These are phyloP conservation scores for Prionchulus punctatus DNA, from an alignment of 2,888 invertebrate species.

Conservation along the genomic window DNA sequence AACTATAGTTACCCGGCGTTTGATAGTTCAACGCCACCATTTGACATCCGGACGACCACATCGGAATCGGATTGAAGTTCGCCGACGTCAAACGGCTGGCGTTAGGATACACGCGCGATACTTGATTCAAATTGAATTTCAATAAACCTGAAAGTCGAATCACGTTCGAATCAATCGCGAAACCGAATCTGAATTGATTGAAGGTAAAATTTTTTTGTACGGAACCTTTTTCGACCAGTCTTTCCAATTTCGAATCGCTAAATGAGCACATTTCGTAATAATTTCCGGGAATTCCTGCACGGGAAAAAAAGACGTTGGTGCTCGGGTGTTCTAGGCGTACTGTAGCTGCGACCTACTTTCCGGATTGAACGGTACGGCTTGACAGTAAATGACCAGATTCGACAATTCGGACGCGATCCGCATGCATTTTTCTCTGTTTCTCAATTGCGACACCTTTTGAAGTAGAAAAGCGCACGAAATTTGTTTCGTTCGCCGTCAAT, in stretches of 20 bases:
- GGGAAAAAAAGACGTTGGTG: conserved; percentile 6
- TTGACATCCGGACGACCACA: conserved; percentile 91
- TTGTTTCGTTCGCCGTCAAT: neutral
- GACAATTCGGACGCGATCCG: conserved; percentile 92
- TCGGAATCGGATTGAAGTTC: conserved; percentile 80
- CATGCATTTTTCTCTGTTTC: conserved; percentile 55
- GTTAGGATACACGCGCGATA: conserved; percentile 79
- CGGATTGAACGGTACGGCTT: conserved; percentile 62
- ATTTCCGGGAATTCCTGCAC: conserved; percentile 38
- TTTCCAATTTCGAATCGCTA: conserved; percentile 85
- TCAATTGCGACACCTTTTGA: conserved; percentile 13
- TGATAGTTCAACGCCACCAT: conserved; percentile 97
- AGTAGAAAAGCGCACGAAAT: neutral
- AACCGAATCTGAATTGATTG: too few species aligned
- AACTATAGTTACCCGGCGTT: conserved; percentile 44
- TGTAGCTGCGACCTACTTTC: conserved; percentile 40
- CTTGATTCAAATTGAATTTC: conserved; percentile 44
- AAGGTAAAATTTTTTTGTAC: too few species aligned
- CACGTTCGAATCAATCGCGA: neutral
- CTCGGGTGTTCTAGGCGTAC: neutral
- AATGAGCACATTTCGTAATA: conserved; percentile 95
- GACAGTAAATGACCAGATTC: conserved; percentile 85
- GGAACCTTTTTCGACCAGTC: conserved; percentile 50
- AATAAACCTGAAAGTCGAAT: conserved; percentile 12
- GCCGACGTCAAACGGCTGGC: conserved; percentile 84